Evolutionary conservation across 1,140 invertebrate species (phyloP).

Genomic region (Lineus longissimus): DNA sequence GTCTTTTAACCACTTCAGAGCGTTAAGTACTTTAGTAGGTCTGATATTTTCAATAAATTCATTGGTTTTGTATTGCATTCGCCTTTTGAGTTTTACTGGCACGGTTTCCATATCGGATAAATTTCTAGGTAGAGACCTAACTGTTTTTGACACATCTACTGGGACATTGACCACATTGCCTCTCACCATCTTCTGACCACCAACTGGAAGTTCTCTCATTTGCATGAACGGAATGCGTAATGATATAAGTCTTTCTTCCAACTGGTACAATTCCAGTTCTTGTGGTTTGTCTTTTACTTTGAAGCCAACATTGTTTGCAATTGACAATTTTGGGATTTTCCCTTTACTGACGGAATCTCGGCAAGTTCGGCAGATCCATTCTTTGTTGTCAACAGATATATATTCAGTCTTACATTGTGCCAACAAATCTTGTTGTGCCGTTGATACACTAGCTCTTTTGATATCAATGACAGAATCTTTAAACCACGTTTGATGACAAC

Average conservation of each 20-base stretch:
- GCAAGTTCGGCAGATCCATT: neutral
- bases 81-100: slow-evolving; percentile 18
- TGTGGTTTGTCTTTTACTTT: neutral
- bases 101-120: slow-evolving; percentile 16
- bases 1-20: neutral
- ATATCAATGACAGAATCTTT: neutral
- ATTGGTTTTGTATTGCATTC: slow-evolving; percentile 15
- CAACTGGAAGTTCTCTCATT: slow-evolving; percentile 5
- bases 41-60: slow-evolving; percentile 18
- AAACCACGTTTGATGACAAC: slow-evolving; percentile 7
- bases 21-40: slow-evolving; percentile 7
- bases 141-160: slow-evolving; percentile 21
- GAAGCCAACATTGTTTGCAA: neutral
- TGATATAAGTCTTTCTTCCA: slow-evolving; percentile 2
- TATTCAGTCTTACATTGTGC: neutral
- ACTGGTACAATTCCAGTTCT: slow-evolving; percentile 4
- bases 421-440: neutral
- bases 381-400: neutral
- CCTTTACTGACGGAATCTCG: neutral
- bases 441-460: neutral
- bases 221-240: slow-evolving; percentile 11
- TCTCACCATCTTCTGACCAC: neutral
- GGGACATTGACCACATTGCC: slow-evolving; percentile 26
- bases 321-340: slow-evolving; percentile 3
- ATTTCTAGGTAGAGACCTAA: slow-evolving; percentile 18